These are phyloP conservation scores for Ephestia elutella DNA, from an alignment of 1,140 invertebrate genomes.

Conservation along the genomic window DNA sequence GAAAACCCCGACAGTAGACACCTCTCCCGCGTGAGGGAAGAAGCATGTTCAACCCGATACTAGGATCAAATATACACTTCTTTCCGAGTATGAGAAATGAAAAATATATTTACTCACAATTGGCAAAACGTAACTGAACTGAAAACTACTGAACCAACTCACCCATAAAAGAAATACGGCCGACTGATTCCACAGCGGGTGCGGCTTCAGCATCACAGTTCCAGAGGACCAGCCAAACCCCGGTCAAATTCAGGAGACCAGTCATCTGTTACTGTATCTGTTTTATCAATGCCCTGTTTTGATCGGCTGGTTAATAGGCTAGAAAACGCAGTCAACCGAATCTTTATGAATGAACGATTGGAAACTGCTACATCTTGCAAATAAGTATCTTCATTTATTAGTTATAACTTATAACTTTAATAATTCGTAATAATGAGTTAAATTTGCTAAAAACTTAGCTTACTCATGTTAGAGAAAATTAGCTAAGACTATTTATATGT, in stretches of 20 bases:
- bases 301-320: constrained; percentile 47
- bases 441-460: too few relatives aligned
- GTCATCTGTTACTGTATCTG: constrained; percentile 22
- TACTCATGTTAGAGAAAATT: too few relatives aligned
- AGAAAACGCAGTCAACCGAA: constrained; percentile 46
- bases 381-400: neutral
- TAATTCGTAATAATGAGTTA: too few relatives aligned
- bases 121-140: constrained; percentile 9
- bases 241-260: constrained; percentile 27
- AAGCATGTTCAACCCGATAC: too few relatives aligned
- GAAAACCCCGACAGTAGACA: too few relatives aligned
- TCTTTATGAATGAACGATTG: constrained; percentile 16
- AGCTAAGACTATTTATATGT: neutral
- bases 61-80: too few relatives aligned
- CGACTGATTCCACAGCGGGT: constrained; percentile 32
- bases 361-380: neutral
- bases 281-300: constrained; percentile 34
- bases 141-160: constrained; percentile 24
- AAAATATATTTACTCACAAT: neutral
- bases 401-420: too few relatives aligned
- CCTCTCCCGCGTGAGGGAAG: too few relatives aligned
- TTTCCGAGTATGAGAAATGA: too few relatives aligned
- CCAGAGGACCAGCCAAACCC: constrained; percentile 22
- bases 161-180: constrained; percentile 43
- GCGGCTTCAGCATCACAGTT: constrained; percentile 24